Evolutionary conservation across 2,888 invertebrate genomes (phyloP).

Genomic region (Diarsia mendica): DNA sequence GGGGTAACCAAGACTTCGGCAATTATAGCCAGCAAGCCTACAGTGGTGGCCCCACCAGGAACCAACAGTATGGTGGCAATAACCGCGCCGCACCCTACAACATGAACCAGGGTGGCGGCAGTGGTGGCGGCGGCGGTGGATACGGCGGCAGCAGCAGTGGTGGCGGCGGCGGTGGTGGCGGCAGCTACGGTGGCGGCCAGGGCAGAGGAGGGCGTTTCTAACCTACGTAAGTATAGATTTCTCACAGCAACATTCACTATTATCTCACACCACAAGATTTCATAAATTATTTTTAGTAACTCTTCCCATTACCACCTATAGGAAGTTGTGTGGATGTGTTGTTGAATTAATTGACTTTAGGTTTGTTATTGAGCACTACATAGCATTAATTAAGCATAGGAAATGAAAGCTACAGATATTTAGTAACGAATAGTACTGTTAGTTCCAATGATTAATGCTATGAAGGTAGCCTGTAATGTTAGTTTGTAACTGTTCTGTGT

Average conservation of each 20-base stretch:
- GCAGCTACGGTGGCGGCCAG: conserved; percentile 85
- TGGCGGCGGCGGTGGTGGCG: conserved; percentile 84
- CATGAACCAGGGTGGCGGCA: conserved; percentile 91
- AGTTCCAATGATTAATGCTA: conserved; percentile 86
- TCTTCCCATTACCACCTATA: conserved; percentile 65
- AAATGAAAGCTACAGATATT: conserved; percentile 65
- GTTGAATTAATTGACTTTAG: conserved; percentile 70
- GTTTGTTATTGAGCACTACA: conserved; percentile 78
- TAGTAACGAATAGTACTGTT: conserved; percentile 73
- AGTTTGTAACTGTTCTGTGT: conserved; percentile 79
- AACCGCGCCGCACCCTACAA: conserved; percentile 94
- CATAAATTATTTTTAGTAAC: conserved; percentile 58
- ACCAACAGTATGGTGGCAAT: conserved; percentile 92
- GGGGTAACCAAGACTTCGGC: conserved; percentile 92
- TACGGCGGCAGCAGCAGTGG: conserved; percentile 79
- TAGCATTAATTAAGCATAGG: conserved; percentile 86
- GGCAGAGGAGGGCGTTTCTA: conserved; percentile 84
- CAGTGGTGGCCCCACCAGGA: conserved; percentile 96
- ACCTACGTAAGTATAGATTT: conserved; percentile 76
- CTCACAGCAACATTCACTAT: conserved; percentile 58
- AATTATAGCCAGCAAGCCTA: conserved; percentile 95
- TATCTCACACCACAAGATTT: conserved; percentile 68
- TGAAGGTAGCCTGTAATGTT: conserved; percentile 83
- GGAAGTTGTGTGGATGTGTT: conserved; percentile 71
- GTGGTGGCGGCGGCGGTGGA: conserved; percentile 84